Evolutionary conservation across 2,113 vertebrate species (phyloP), one percentile per base, ranked within the genome.

Genomic region (Brachypodius melanocephalos): DNA sequence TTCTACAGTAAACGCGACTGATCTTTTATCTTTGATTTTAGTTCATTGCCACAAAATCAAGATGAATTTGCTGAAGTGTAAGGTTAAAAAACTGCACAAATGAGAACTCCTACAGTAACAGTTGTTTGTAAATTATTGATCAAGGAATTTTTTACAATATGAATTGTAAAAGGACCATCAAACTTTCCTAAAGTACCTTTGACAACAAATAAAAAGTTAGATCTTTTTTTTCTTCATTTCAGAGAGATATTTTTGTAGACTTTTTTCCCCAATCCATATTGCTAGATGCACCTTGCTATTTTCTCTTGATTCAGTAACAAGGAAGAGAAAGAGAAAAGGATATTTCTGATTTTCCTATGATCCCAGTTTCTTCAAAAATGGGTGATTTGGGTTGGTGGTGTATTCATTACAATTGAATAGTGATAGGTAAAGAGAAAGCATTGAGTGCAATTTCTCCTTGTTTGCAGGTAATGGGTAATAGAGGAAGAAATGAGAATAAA

Each of bases 11-110:
- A 96, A 97, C 8, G 76, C 2, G 49, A 98, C 95, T 97, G 97
- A 98, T 98, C 96, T 97, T 96, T 96, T 80, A 61, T 88, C 85
- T 98, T 97, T 97, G 95, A 97, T 97, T 94, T 97, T 94, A 97
- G 92, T 97, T 97, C 97, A 97, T 97, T 97, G 97, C 96, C 90
- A 92, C 80, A 91, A 87, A 96, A 97, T 96, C 95, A 96, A 95
- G 94, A 94, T 54, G 73, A 93, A 97, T 93, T 96, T 94, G 91
- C 95, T 95, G 90, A 96, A 97, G 91, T 92, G 90, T 88, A 86
- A 91, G 71, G 96, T 96, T 85, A 80, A 89, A 94, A 95, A 97
- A 85, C 91, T 93, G 91, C 68, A 89, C 87, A 91, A 94, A 86
- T 87, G 96, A 96, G 96, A 88, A 89, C 85, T 96, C 96, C 94